phyloP scores from a whole-genome alignment of 2,113 vertebrate genomes.

The Connochaetes taurinus region DNA sequence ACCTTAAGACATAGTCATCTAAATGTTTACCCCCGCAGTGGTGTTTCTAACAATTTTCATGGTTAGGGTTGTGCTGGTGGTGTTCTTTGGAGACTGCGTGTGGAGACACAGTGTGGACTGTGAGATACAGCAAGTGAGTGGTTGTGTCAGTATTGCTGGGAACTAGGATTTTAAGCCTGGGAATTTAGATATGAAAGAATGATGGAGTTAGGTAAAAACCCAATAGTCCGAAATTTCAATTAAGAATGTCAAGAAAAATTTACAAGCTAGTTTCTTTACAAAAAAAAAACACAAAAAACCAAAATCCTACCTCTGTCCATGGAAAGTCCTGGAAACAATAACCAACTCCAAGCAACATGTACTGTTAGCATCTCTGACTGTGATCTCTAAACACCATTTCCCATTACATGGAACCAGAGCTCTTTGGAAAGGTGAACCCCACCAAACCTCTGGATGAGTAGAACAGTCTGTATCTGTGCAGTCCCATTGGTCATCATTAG shows the following conservation, averaged over 20 bases:
- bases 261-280: background rate
- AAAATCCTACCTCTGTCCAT: background rate
- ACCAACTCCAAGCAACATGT: background rate
- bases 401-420: background rate
- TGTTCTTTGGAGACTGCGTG: background rate
- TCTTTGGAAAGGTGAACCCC: background rate
- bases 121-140: background rate
- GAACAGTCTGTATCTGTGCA: background rate
- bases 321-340: background rate
- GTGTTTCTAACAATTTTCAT: fast-evolving
- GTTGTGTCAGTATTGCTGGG: background rate
- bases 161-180: background rate
- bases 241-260: background rate
- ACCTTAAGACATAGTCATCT: background rate
- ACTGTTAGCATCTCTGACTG: background rate
- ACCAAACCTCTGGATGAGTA: too few species aligned
- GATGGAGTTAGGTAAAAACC: background rate
- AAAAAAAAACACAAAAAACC: background rate
- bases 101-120: background rate
- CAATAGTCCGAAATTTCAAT: background rate
- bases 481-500: background rate
- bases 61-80: fast-evolving
- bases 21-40: fast-evolving
- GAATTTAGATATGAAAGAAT: background rate
- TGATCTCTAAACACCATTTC: background rate